Conservation (phyloP, 2,797 vertebrate genomes). For the Xenentodon cancila region DNA sequence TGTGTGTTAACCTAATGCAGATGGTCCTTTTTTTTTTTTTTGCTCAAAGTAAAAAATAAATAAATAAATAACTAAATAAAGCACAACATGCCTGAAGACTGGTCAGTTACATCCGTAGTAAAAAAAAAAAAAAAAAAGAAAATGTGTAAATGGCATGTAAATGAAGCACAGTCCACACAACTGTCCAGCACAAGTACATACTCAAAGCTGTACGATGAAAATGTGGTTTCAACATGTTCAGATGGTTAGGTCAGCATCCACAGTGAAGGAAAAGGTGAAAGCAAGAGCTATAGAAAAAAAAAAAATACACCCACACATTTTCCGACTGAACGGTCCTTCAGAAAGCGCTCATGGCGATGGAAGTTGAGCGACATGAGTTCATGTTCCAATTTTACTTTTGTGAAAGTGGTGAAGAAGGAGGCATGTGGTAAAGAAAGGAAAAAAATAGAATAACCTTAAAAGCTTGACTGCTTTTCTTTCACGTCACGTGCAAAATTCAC, state of each 20-base stretch:
- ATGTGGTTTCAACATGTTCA: constrained; percentile 40
- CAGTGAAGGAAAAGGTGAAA: constrained; percentile 62
- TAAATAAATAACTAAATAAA: not conserved
- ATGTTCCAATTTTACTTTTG: constrained; percentile 54
- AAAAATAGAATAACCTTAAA: constrained; percentile 31
- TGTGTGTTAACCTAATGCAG: constrained; percentile 40
- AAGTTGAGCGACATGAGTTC: constrained; percentile 61
- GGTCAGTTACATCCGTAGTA: constrained; percentile 43
- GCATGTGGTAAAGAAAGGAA: constrained; percentile 18
- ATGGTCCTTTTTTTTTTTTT: constrained; percentile 56
- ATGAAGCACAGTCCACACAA: constrained; percentile 45
- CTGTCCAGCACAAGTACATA: constrained; percentile 39
- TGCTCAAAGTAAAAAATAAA: constrained; percentile 24
- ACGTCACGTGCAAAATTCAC: constrained; percentile 49
- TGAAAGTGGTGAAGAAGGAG: constrained; percentile 55
- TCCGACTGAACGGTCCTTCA: constrained; percentile 78
- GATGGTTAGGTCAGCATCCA: constrained; percentile 55
- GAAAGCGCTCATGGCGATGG: constrained; percentile 67
- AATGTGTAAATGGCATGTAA: constrained; percentile 40
- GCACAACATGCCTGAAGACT: constrained; percentile 25
- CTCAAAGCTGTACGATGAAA: constrained; percentile 52
- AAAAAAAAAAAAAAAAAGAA: not conserved
- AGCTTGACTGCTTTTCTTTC: constrained; percentile 7
- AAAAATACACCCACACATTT: constrained; percentile 76
- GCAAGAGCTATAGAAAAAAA: constrained; percentile 50